These are phyloP conservation scores for Oreortyx pictus DNA, from an alignment of 2,797 vertebrate genomes.

Conservation along the genomic window DNA sequence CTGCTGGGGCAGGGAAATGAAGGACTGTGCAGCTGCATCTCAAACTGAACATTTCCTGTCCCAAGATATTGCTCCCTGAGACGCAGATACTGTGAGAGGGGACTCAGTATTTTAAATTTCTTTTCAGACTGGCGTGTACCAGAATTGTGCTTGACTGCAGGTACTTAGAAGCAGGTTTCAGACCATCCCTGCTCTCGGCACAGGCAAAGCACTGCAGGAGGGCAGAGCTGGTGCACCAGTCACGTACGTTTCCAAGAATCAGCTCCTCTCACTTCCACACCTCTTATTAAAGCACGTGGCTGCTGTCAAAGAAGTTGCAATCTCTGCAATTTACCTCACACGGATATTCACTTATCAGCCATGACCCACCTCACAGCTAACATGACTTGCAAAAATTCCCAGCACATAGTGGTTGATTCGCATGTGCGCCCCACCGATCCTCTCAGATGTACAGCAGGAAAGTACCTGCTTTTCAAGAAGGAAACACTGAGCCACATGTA, in stretches of 20 bases:
- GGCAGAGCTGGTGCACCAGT: slow-evolving; percentile 25
- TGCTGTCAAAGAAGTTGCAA: neutral
- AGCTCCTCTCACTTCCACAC: neutral
- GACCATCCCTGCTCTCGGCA: slow-evolving; percentile 20
- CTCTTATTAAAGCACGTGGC: neutral
- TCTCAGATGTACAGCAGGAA: neutral
- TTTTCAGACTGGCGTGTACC: slow-evolving; percentile 5
- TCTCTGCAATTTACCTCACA: neutral
- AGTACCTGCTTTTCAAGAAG: neutral
- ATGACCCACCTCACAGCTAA: neutral
- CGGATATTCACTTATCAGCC: too few relatives aligned
- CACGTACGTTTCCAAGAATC: neutral
- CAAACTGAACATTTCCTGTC: neutral
- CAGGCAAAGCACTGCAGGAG: slow-evolving; percentile 30
- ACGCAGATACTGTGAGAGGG: neutral
- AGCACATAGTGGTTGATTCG: neutral
- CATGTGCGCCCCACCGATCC: neutral
- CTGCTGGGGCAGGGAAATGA: neutral
- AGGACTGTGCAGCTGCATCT: neutral
- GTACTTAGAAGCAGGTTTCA: neutral
- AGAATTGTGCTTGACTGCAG: neutral
- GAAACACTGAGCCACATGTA: neutral
- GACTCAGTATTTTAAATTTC: neutral
- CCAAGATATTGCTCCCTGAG: neutral
- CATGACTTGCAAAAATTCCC: neutral